These are phyloP conservation scores for Pristionchus mayeri DNA, from an alignment of 2,888 invertebrate genomes.

Conservation along the genomic window DNA sequence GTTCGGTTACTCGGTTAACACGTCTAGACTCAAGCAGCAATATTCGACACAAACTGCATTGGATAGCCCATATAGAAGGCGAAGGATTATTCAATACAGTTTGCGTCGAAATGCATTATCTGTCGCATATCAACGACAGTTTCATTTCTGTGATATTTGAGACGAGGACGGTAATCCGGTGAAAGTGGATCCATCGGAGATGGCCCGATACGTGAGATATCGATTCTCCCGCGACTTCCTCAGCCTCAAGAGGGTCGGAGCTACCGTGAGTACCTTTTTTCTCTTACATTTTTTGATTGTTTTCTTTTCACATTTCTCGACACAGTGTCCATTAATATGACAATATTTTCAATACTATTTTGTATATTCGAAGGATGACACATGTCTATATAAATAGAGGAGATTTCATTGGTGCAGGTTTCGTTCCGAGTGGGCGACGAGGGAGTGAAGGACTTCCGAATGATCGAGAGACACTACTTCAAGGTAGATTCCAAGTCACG, in stretches of 20 bases:
- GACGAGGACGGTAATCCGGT: slow-evolving; percentile 49
- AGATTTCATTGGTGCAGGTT: slow-evolving; percentile 82
- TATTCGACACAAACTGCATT: no score
- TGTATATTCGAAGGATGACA: no score
- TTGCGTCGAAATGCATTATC: no score
- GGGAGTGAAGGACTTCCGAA: slow-evolving; percentile 93
- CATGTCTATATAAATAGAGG: not conserved
- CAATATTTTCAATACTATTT: no score
- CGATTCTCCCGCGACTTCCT: slow-evolving; percentile 98
- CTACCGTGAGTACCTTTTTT: slow-evolving; percentile 24
- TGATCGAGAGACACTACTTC: slow-evolving; percentile 97
- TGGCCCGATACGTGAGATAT: slow-evolving; percentile 96
- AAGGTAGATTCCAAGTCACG: slow-evolving; percentile 52
- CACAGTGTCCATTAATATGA: not conserved
- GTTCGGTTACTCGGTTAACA: no score
- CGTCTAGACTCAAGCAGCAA: no score
- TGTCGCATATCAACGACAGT: no score
- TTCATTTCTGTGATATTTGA: no score
- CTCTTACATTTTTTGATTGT: not conserved
- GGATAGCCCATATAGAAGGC: no score
- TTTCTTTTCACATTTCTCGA: no score
- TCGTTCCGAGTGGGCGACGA: slow-evolving; percentile 95
- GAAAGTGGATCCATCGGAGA: slow-evolving; percentile 80
- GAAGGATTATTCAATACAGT: no score
- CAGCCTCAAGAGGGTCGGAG: slow-evolving; percentile 49